A percentile compares a stretch with the other conserved stretches of the same genome.
Evolutionary conservation across 2,113 vertebrate species (phyloP).

Genomic region (Saccopteryx leptura): DNA sequence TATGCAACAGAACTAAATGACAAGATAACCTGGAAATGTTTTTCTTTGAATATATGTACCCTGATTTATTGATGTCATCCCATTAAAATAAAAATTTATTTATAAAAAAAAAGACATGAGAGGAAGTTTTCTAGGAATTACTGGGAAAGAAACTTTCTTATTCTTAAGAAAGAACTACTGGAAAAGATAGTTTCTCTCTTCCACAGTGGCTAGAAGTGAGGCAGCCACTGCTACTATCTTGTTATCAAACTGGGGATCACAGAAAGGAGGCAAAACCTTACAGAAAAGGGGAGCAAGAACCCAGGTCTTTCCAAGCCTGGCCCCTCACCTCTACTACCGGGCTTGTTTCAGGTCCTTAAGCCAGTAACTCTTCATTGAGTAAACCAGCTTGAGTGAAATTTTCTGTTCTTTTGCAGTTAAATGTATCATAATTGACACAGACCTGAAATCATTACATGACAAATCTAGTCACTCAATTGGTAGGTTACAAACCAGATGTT

Average conservation of each 20-base stretch:
- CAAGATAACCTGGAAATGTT: too few relatives aligned
- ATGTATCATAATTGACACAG: background rate
- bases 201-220: background rate
- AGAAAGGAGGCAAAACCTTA: background rate
- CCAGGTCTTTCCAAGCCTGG: background rate
- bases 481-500: background rate
- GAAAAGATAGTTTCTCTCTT: constrained; percentile 21
- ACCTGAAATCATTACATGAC: background rate
- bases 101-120: background rate
- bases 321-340: background rate
- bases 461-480: background rate
- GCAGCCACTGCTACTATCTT: background rate
- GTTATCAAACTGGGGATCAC: background rate
- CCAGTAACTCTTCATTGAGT: background rate
- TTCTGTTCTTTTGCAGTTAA: background rate
- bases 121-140: constrained; percentile 26
- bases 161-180: background rate
- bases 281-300: background rate
- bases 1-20: too few relatives aligned
- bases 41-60: too few relatives aligned
- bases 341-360: background rate
- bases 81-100: too few relatives aligned
- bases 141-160: background rate
- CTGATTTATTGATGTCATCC: too few relatives aligned
- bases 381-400: background rate